Base-by-base conservation (phyloP, 2,797 vertebrate species). In the Menidia menidia region DNA sequence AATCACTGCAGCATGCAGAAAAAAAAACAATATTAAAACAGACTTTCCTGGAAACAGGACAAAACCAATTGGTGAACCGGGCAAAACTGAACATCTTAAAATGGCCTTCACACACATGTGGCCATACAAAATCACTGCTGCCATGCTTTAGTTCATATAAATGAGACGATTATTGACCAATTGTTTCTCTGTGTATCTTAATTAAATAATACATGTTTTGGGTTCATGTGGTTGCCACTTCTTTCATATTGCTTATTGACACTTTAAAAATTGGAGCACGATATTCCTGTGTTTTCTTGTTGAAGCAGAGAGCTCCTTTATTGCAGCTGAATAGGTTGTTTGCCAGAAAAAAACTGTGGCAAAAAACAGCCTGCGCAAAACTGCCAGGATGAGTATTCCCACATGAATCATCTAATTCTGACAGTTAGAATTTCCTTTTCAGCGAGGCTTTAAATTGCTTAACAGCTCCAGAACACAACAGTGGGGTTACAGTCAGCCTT, bases 361-460 rank as follows among this genome's bases (percentile, higher is more conserved):
- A 73, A 33, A 62, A 53, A 25, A 25, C 25, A 77, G 56, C 55
- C 43, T 47, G 12, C 35, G 51, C 42, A 65, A 51, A 60, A 65
- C 42, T 51, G 76, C 57, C 62, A 78, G 69, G 43, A 50, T 44
- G 39, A 55, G 39, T 47, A 68, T 57, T 61, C 45, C 39, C 25
- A 43, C 64, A 77, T 65, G 7, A 70, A 60, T 62, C 43, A 1
- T 77, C 39, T 43, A 54, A 52, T 48, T 75, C 30, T 53, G 56
- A 69, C 18, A 52, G 33, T 61, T 42, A 53, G 43, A 39, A 32
- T 47, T 43, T 51, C 45, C 47, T 56, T 71, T 69, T 81, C 52
- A 74, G 62, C 52, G 25, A 45, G 60, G 59, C 32, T 74, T 77
- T 52, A 16, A 69, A 70, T 69, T 75, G 64, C 63, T 61, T 61